Evolutionary conservation across 2,888 invertebrate species (phyloP), one percentile per base, ranked within the genome.

Genomic region (Hydriomena furcata): DNA sequence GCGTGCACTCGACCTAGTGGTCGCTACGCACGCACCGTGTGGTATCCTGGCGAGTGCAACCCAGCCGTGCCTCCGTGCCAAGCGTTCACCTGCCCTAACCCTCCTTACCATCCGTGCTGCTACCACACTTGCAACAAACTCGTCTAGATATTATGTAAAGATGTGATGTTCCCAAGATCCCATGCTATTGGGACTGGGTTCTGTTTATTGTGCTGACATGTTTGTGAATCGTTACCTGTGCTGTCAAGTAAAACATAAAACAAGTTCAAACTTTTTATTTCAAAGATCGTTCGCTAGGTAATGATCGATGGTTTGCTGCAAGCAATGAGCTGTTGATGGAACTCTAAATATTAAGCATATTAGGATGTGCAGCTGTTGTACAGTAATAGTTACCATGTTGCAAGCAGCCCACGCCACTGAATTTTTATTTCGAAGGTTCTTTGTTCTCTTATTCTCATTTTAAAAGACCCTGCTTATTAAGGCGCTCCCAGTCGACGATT

Each of bases 81-180:
- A 55, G 80, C 82, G n/a, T 86, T 84, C 65, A 83, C 82, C 0
- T 88, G 85, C 55, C 90, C 89, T 13, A 88, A 82, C 58, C 89
- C 90, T 0, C 87, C 89, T 0, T 86, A 73, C 69, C 89, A 89
- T 47, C 88, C 89, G 0, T 87, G 85, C 61, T 88, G 87, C 57
- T 80, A 73, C 50, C 71, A 82, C 57, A 87, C 88, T 1, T 86
- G 86, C 57, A 89, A 90, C 56, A 88, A 83, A 61, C 74, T 68
- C 8, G 83, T 88, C 6, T 88, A 63, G 61, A 21, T 28, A 36
- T 34, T 11, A 2, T 32, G 20, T 23, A 10, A 24, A 40, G 12
- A 27, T 8, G 21, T 36, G n/a, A 24, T 27, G 17, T 13, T 13
- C 8, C 20, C 35, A 11, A 7, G 2, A 28, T 28, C n/a, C 21